phyloP scores from a whole-genome alignment of 2,888 invertebrate genomes.

The Trichogramma evanescens region DNA sequence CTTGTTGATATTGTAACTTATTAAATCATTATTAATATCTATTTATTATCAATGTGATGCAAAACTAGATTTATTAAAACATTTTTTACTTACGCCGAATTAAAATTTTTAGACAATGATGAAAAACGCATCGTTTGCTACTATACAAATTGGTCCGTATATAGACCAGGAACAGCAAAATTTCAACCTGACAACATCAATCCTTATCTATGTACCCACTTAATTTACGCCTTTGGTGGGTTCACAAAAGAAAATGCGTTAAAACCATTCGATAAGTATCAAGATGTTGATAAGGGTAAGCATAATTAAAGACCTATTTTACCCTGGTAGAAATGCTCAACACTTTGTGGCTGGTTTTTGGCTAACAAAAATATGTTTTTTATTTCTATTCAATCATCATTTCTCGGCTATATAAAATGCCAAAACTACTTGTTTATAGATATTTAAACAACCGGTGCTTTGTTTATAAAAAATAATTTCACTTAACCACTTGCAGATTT shows the following conservation, averaged over 20 bases:
- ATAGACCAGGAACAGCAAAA: constrained; percentile 82
- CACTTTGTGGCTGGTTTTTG: too few relatives aligned
- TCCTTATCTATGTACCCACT: constrained; percentile 88
- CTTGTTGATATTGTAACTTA: background rate
- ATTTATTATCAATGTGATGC: background rate
- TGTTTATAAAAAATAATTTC: too few relatives aligned
- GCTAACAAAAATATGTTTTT: background rate
- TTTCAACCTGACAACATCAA: constrained; percentile 91
- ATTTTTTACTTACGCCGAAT: background rate
- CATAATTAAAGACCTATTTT: background rate
- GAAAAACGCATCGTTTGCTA: constrained; percentile 82
- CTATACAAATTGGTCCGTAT: constrained; percentile 91
- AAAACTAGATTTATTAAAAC: background rate
- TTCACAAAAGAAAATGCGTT: constrained; percentile 86
- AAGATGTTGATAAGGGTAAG: constrained; percentile 89
- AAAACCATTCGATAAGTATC: constrained; percentile 90
- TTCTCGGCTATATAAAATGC: background rate
- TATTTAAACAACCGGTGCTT: too few relatives aligned
- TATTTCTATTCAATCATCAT: background rate
- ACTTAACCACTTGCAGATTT: too few relatives aligned
- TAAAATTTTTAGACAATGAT: constrained; percentile 40
- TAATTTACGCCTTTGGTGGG: constrained; percentile 88
- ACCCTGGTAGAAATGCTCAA: background rate
- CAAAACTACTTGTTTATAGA: too few relatives aligned
- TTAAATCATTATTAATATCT: background rate